A percentile compares a stretch with the other conserved stretches of the same genome.
Evolutionary conservation across 1,140 invertebrate genomes (phyloP).

Genomic region (Pseudomyrmex gracilis): DNA sequence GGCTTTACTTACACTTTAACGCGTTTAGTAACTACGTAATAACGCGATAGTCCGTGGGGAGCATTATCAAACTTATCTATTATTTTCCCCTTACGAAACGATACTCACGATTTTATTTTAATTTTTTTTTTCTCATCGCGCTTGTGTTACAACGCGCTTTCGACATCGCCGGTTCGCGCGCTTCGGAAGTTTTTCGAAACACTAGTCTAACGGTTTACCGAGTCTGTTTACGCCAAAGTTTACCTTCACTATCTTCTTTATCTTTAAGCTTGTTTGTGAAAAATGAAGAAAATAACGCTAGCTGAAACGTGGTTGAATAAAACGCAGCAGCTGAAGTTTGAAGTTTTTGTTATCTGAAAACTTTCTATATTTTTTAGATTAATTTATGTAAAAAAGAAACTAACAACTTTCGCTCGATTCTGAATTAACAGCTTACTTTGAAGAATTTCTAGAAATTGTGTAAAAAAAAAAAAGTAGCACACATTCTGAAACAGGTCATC

Average conservation of each 20-base stretch:
- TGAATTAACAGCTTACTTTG: background rate
- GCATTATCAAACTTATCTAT: slow-evolving; percentile 60
- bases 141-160: background rate
- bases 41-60: slow-evolving; percentile 36
- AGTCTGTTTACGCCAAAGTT: slow-evolving; percentile 22
- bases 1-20: slow-evolving; percentile 45
- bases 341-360: background rate
- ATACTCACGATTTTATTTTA: slow-evolving; percentile 31
- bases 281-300: background rate
- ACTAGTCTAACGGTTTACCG: background rate
- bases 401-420: background rate
- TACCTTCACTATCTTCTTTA: background rate
- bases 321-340: background rate
- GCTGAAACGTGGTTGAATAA: background rate
- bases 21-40: slow-evolving; percentile 42
- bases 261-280: background rate
- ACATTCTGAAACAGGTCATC: background rate
- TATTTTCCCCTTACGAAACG: slow-evolving; percentile 36
- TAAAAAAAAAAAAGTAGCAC: background rate
- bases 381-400: background rate
- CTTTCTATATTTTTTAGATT: background rate
- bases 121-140: slow-evolving; percentile 14
- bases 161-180: background rate
- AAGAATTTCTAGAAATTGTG: background rate
- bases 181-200: background rate